These are phyloP conservation scores for Coenonympha glycerion DNA, from an alignment of 2,888 invertebrate species.

Conservation along the genomic window DNA sequence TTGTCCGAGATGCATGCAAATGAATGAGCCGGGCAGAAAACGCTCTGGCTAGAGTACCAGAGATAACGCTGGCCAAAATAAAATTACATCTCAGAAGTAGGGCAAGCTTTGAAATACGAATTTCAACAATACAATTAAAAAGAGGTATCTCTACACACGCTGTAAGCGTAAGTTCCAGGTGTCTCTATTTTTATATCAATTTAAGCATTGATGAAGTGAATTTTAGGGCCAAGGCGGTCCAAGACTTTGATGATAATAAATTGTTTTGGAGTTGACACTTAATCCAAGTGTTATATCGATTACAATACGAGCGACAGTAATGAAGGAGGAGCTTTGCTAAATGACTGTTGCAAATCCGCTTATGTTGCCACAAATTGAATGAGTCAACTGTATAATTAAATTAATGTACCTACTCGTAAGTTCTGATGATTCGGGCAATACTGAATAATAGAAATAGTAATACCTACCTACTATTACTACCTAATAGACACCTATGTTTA, in stretches of 20 bases:
- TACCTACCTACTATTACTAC: too few species aligned
- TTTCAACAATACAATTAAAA: not conserved
- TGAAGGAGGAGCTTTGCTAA: not conserved
- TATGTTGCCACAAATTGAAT: constrained; percentile 1
- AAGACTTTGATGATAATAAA: not conserved
- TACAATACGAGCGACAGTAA: not conserved
- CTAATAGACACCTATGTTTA: too few species aligned
- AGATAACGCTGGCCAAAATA: not conserved
- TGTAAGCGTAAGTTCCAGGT: not conserved
- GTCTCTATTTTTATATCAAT: too few species aligned
- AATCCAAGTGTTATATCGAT: not conserved
- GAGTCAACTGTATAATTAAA: not conserved
- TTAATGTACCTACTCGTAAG: not conserved
- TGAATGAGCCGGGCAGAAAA: not conserved
- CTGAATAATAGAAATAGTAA: not conserved
- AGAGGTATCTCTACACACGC: not conserved
- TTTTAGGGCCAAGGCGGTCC: too few species aligned
- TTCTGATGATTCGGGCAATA: not conserved
- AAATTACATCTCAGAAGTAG: not conserved
- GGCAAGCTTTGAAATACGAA: not conserved
- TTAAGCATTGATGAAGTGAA: too few species aligned
- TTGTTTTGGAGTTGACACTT: not conserved
- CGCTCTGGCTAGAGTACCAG: not conserved
- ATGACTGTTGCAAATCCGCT: not conserved
- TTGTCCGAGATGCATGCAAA: constrained; percentile 1